Conservation (phyloP, 92 coral and sea anemone species). For the Phenganax stokvisi region DNA sequence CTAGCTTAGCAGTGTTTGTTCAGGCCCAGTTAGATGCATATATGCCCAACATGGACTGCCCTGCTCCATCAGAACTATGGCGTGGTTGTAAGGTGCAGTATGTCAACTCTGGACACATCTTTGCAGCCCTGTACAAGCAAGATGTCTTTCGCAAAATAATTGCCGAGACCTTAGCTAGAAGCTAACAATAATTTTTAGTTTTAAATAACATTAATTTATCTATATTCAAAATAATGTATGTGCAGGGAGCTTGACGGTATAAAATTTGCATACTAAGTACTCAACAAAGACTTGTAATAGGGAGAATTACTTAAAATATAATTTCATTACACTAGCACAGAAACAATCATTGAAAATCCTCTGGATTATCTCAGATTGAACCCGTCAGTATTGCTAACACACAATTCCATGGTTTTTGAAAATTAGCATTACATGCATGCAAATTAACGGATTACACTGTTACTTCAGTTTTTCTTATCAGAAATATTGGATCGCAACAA, state of each 20-base stretch:
- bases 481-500: too few species aligned
- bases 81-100: slow-evolving; percentile 71
- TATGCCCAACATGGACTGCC: slow-evolving; percentile 67
- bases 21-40: slow-evolving; percentile 83
- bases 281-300: neutral
- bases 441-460: too few species aligned
- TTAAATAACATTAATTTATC: neutral
- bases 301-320: too few species aligned
- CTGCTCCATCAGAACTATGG: slow-evolving; percentile 66
- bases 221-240: neutral
- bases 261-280: neutral
- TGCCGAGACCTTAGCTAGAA: slow-evolving; percentile 52
- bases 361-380: slow-evolving; percentile 1
- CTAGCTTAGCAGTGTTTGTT: slow-evolving; percentile 70
- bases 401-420: neutral
- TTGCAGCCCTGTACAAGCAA: slow-evolving; percentile 59
- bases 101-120: slow-evolving; percentile 69
- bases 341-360: neutral
- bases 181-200: neutral
- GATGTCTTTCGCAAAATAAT: slow-evolving; percentile 71
- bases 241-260: neutral
- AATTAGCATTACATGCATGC: neutral
- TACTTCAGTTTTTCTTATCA: too few species aligned
- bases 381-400: neutral
- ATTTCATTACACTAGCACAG: too few species aligned